Evolutionary conservation across 2,888 invertebrate species (phyloP).

Genomic region (Alcis repandata): DNA sequence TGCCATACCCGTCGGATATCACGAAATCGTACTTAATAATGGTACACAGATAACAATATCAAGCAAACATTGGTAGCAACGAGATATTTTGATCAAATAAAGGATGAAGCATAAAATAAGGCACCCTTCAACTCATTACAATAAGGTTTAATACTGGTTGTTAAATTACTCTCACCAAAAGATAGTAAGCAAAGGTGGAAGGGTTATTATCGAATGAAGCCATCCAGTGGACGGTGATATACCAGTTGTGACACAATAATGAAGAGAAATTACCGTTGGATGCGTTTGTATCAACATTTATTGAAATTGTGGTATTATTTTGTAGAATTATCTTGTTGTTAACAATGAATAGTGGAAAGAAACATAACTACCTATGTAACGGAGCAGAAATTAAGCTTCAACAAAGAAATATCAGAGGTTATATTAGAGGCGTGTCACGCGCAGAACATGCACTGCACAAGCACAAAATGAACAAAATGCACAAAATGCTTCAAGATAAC

Average conservation of each 20-base stretch:
- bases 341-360: too few relatives aligned
- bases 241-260: conserved; percentile 59
- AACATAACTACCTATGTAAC: too few relatives aligned
- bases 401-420: too few relatives aligned
- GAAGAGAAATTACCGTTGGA: conserved; percentile 46
- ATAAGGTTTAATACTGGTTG: conserved; percentile 17
- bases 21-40: conserved; percentile 56
- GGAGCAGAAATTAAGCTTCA: too few relatives aligned
- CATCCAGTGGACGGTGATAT: conserved; percentile 47
- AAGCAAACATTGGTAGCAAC: conserved; percentile 34
- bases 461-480: too few relatives aligned
- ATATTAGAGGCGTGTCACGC: too few relatives aligned
- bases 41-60: conserved; percentile 39
- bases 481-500: too few relatives aligned
- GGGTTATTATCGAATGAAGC: conserved; percentile 43
- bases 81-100: conserved; percentile 25
- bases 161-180: conserved; percentile 21
- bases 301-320: conserved; percentile 5
- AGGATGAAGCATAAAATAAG: not conserved
- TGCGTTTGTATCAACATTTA: conserved; percentile 38
- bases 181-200: conserved; percentile 27
- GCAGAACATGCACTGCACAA: too few relatives aligned
- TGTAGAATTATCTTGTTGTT: too few relatives aligned
- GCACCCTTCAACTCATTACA: not conserved
- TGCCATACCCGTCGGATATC: conserved; percentile 68